Base-by-base conservation (phyloP, 2,888 invertebrate species). In the Eulithis testata region DNA sequence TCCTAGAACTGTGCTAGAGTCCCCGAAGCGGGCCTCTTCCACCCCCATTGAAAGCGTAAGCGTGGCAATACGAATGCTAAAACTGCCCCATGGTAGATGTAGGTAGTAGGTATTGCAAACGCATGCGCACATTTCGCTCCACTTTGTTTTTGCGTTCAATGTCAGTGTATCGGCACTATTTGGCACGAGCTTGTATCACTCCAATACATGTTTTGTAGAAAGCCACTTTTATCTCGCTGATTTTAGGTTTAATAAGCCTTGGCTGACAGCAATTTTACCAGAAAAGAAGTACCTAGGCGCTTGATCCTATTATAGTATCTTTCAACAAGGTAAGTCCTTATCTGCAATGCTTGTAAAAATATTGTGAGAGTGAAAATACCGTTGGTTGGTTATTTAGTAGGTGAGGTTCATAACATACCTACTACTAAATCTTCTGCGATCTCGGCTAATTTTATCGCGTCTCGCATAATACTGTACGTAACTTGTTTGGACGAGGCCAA, bases 121-220 rank as follows among this genome's bases (percentile, higher is more conserved):
- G 87, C 88, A 85, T 86, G 89, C 89, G 90, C 86, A 74, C 79
- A 80, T 75, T 82, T 82, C 84, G 88, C 84, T 88, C 89, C 82
- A 91, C 88, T 90, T 91, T 90, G 90, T 90, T 91, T 90, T 91
- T 89, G 88, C 91, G 91, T 92, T 91, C 91, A 92, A 92, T 92
- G 92, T 92, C 91, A 91, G 90, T 87, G 88, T 91, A 91, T 89
- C 89, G 85, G 87, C 57, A 56, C 50, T 47, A 37, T 52, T 45
- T 43, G 49, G 50, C 50, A 62, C 54, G 9, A 40, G 58, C 40
- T 40, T 49, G 49, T 55, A 27, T 55, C 49, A 61, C 61, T 61
- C 49, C n/a, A 50, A 37, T 40, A 3, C 51, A 14, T 27, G 37
- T 50, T 27, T n/a, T 49, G 53, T 54, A 45, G 37, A 21, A 49